Evolutionary conservation across 2,113 vertebrate species (phyloP).

Genomic region (Erinaceus europaeus): DNA sequence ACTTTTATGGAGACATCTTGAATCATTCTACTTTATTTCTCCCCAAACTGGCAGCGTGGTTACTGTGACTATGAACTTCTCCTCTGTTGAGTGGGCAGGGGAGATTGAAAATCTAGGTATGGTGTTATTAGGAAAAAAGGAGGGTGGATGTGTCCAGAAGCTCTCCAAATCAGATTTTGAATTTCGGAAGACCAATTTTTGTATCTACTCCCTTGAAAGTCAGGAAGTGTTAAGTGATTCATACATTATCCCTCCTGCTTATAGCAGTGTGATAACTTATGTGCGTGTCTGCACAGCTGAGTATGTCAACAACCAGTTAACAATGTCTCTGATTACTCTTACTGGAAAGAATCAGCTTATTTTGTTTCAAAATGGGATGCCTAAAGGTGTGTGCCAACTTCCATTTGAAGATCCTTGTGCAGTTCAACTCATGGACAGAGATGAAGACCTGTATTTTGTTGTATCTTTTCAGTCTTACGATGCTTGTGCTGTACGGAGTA

Average conservation of each 20-base stretch:
- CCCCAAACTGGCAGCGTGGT: constrained; percentile 72
- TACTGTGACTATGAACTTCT: constrained; percentile 81
- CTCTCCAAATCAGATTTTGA: constrained; percentile 68
- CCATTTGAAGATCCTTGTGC: constrained; percentile 85
- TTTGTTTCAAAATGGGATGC: constrained; percentile 87
- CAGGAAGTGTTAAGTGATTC: constrained; percentile 78
- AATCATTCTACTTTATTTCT: constrained; percentile 83
- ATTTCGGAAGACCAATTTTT: constrained; percentile 75
- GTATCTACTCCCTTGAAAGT: constrained; percentile 81
- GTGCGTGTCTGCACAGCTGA: constrained; percentile 79
- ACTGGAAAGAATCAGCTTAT: constrained; percentile 90
- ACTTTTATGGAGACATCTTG: constrained; percentile 86
- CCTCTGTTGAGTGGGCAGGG: constrained; percentile 84
- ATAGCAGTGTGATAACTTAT: constrained; percentile 83
- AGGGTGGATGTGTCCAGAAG: neutral
- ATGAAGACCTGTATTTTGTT: constrained; percentile 81
- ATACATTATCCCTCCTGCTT: constrained; percentile 87
- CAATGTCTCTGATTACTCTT: constrained; percentile 80
- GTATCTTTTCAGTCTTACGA: constrained; percentile 84
- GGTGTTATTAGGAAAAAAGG: constrained; percentile 83
- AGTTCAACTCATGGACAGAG: constrained; percentile 82
- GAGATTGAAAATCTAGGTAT: constrained; percentile 80
- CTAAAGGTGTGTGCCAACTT: constrained; percentile 86
- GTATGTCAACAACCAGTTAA: constrained; percentile 68
- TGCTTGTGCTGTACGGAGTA: constrained; percentile 87